These are phyloP conservation scores for Pseudococcus longispinus DNA, from an alignment of 2,888 invertebrate genomes.

Conservation along the genomic window DNA sequence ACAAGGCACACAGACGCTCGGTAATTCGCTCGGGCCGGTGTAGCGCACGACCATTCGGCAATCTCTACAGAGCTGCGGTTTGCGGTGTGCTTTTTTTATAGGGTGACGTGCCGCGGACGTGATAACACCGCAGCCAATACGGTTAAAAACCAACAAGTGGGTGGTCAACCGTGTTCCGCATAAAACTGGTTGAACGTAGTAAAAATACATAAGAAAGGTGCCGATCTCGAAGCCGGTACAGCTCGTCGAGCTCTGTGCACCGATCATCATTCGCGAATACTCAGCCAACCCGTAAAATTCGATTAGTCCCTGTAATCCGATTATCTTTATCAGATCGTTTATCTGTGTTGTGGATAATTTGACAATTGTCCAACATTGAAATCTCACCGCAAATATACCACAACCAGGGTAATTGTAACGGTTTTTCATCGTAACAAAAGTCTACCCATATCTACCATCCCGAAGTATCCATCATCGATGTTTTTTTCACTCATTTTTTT, in stretches of 20 bases:
- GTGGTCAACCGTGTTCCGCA: conserved; percentile 11
- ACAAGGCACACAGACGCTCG: not conserved
- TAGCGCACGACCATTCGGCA: conserved; percentile 24
- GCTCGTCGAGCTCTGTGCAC: not conserved
- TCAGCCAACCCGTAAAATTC: not conserved
- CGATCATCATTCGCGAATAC: not conserved
- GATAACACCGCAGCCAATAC: conserved; percentile 16
- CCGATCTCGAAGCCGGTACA: not conserved
- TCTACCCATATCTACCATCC: too few relatives aligned
- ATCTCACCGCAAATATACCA: not conserved
- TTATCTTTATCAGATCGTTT: conserved; percentile 3
- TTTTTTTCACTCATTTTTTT: not conserved
- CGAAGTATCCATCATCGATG: not conserved
- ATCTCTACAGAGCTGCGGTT: not conserved
- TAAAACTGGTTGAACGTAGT: not conserved
- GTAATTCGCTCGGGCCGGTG: conserved; percentile 2
- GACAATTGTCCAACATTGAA: not conserved
- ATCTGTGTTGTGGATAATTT: not conserved
- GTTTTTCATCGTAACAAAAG: not conserved
- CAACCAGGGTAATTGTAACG: conserved; percentile 8
- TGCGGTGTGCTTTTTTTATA: not conserved
- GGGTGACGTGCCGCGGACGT: not conserved
- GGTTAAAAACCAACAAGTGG: conserved; percentile 6
- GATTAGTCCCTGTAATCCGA: conserved; percentile 11
- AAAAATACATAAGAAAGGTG: not conserved